Evolutionary conservation across 2,797 vertebrate species (phyloP).

Genomic region (Sphaeramia orbicularis): DNA sequence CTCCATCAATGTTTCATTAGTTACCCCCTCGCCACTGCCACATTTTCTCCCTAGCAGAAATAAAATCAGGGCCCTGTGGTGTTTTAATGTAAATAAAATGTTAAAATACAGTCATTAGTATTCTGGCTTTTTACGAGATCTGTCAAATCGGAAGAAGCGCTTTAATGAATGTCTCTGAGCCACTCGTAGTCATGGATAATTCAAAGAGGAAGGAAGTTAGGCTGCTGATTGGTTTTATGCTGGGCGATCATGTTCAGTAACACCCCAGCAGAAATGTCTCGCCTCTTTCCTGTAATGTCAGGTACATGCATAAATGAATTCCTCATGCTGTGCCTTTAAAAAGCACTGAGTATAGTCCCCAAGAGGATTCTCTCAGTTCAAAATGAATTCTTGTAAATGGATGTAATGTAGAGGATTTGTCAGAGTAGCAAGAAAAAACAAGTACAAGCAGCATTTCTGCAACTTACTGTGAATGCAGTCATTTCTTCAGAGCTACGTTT

Average conservation of each 20-base stretch:
- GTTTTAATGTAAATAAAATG: conserved; percentile 64
- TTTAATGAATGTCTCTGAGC: conserved; percentile 60
- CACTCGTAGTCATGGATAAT: conserved; percentile 62
- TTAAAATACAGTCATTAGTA: conserved; percentile 60
- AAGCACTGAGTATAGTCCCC: conserved; percentile 20
- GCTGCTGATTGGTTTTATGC: conserved; percentile 48
- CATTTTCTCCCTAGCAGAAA: conserved; percentile 6
- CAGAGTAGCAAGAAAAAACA: conserved; percentile 11
- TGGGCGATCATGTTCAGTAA: conserved; percentile 14
- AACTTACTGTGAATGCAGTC: not conserved
- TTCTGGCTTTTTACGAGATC: conserved; percentile 44
- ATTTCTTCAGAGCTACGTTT: too few species aligned
- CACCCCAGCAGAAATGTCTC: conserved; percentile 13
- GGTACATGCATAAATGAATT: conserved; percentile 25
- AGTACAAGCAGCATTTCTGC: conserved; percentile 16
- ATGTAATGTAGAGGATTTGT: conserved; percentile 13
- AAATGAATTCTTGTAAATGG: conserved; percentile 19
- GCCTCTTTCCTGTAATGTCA: conserved; percentile 7
- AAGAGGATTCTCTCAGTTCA: conserved; percentile 6
- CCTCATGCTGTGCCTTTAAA: conserved; percentile 13
- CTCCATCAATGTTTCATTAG: conserved; percentile 81
- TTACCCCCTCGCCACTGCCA: conserved; percentile 25
- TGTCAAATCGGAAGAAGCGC: conserved; percentile 25
- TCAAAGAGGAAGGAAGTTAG: conserved; percentile 35
- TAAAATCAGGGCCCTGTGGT: conserved; percentile 26